Base-by-base conservation (phyloP, 2,888 invertebrate species). In the Erannis defoliaria region DNA sequence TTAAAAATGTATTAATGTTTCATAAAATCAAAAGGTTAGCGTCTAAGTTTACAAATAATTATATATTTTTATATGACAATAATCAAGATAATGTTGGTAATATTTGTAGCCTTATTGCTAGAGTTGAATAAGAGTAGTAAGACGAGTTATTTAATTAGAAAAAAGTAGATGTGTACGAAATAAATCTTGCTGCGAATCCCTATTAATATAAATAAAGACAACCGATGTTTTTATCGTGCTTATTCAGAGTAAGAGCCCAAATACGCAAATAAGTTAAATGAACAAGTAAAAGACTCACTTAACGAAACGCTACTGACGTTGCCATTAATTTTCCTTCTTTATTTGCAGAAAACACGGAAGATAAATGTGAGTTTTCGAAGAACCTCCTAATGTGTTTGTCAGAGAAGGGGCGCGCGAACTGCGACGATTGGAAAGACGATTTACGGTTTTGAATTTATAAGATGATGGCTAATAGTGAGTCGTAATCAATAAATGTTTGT, bases 351-450 rank as follows among this genome's bases (percentile, higher is more conserved):
- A 90, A 92, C 23, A 84, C 89, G 26, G 90, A 92, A 66, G 94
- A 96, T 10, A 94, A 95, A 67, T 97, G 96, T 73, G 91, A 93
- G 50, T 96, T 94, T 76, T 94, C 96, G 0, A 94, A 94, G 63
- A 94, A 94, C 70, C 84, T 96, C 18, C 80, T 96, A 54, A 93
- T 91, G 66, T 97, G 97, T 74, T 86, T 96, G 72, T 94, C 95
- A 0, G 96, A 96, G 64, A 96, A 95, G 74, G 96, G 95, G n/a
- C 93, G 94, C 77, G 93, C 94, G 2, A 96, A 95, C 77, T 97
- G 97, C 74, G 96, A 96, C 18, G 96, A 97, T 75, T 96, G 96
- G 96, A 94, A 95, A 56, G 94, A 94, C 1, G 85, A 88, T 50
- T 66, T 87, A 23, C 77, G 80, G 40, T 82, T 86, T 68, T 85